These are phyloP conservation scores for Steromphala cineraria DNA, from an alignment of 2,888 invertebrate genomes.

Conservation along the genomic window DNA sequence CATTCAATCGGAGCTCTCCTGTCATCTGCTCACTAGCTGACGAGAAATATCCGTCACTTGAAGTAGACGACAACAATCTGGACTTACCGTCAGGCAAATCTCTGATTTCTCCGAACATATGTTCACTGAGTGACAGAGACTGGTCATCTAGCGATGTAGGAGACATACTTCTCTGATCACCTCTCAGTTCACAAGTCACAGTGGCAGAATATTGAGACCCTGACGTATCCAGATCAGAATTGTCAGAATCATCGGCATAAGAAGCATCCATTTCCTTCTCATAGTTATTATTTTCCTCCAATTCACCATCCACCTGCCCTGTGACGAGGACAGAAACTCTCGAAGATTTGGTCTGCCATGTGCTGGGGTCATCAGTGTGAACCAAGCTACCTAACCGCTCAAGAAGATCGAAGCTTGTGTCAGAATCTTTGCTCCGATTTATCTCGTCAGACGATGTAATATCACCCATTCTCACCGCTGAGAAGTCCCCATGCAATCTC, in stretches of 20 bases:
- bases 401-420: neutral
- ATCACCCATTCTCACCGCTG: neutral
- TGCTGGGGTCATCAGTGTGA: neutral
- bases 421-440: neutral
- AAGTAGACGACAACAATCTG: neutral
- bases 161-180: neutral
- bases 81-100: neutral
- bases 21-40: neutral
- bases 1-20: neutral
- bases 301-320: neutral
- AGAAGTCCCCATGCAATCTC: neutral
- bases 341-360: neutral
- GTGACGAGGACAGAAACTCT: neutral
- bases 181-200: neutral
- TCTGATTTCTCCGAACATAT: neutral
- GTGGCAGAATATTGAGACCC: neutral
- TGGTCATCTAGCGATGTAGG: neutral
- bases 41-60: constrained; percentile 1
- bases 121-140: neutral
- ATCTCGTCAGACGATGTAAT: neutral
- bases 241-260: neutral
- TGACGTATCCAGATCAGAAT: neutral
- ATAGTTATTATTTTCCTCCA: constrained; percentile 5
- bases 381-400: constrained; percentile 2
- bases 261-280: neutral